These are phyloP conservation scores for Maccullochella peelii DNA, from an alignment of 2,113 vertebrate species.

Conservation along the genomic window DNA sequence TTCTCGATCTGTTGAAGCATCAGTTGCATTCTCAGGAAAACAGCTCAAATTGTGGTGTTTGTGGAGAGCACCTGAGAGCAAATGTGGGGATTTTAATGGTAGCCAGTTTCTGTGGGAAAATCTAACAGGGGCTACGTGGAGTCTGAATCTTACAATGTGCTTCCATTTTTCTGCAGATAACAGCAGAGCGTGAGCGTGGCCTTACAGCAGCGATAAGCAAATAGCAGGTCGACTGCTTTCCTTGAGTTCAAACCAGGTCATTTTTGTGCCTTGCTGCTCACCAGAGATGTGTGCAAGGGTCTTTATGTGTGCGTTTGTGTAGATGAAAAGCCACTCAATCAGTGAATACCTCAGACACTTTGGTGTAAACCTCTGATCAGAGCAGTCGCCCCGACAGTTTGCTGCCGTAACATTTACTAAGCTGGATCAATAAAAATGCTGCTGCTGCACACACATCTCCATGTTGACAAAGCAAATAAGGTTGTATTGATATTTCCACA, in stretches of 20 bases:
- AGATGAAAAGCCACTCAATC: neutral
- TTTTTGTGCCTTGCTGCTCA: constrained; percentile 35
- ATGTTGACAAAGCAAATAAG: neutral
- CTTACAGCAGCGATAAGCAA: neutral
- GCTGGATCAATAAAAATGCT: constrained; percentile 1
- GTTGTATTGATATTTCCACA: constrained; percentile 14
- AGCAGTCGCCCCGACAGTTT: neutral
- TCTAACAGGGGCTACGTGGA: neutral
- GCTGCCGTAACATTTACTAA: constrained; percentile 13
- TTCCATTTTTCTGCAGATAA: constrained; percentile 12
- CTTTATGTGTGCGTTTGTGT: neutral
- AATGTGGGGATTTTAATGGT: neutral
- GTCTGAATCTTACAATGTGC: neutral
- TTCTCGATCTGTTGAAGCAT: neutral
- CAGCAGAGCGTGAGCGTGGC: neutral
- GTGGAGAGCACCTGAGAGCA: neutral
- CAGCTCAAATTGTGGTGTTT: neutral
- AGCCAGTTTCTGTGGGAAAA: neutral
- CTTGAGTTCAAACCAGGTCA: neutral
- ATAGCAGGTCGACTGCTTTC: neutral
- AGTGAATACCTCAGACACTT: constrained; percentile 66
- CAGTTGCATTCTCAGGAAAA: constrained; percentile 53
- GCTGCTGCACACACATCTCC: constrained; percentile 5
- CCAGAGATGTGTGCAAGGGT: neutral
- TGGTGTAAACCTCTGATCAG: constrained; percentile 1